Base-by-base conservation (phyloP, 2,888 invertebrate genomes). In the Chloroclystis v-ata region DNA sequence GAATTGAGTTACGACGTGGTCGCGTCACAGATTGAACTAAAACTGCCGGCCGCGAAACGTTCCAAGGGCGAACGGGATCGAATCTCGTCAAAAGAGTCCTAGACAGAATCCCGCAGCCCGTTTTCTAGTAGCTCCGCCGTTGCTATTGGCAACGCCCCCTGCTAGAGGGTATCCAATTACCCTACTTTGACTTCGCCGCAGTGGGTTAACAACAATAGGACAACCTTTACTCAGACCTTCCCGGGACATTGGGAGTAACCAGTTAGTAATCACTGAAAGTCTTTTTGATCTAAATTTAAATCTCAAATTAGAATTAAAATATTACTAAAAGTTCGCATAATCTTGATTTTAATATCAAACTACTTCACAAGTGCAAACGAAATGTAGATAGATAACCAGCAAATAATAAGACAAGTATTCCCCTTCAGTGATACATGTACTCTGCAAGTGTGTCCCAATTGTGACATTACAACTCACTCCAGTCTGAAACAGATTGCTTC, bases 201-300 rank as follows among this genome's bases (percentile, higher is more conserved):
- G 12, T 37, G 3, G 37, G 24, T 24, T 26, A 28, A 20, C 12
- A 35, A 29, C 13, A 43, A 43, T 59, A 43, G 16, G 7, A 25
- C 52, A 79, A 89, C 90, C 91, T 89, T 89, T 75, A 85, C 93
- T 93, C 93, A 93, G 93, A 93, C 93, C 93, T 93, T 93, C 93
- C 93, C 93, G 92, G 85, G 91, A 90, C 90, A 73, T 61, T 50
- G 28, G 28, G 75, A 85, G 79, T 74, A 83, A 84, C 72, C 48
- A 25, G 60, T 53, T 52, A 30, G 41, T 28, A 39, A 44, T 37
- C 16, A 28, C 10, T 29, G 56, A 12, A 12, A 12, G 13, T 14
- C 32, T n/a, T 9, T 32, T 13, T 20, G 3, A 13, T 30, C 9
- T 13, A 2, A 32, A 32, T 13, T 14, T 12, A 29, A 29, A 29